Conservation (phyloP, 2,113 vertebrate species). For the Eolophus roseicapilla region DNA sequence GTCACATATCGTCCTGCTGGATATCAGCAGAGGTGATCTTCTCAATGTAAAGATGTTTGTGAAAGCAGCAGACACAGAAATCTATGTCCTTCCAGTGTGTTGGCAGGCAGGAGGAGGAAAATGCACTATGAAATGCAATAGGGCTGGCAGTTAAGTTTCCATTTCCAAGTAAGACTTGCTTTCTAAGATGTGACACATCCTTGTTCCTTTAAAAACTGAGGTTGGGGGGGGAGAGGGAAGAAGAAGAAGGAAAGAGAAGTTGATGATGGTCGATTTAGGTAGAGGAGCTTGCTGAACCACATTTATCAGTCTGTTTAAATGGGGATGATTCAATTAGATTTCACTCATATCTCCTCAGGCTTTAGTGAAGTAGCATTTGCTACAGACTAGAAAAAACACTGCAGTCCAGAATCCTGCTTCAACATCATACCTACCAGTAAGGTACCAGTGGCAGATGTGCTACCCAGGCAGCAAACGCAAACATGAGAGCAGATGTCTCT, state of each 20-base stretch:
- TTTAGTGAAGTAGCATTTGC: neutral
- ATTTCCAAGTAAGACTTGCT: slow-evolving; percentile 17
- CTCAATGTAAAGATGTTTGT: neutral
- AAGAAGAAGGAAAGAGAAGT: neutral
- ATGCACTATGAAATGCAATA: neutral
- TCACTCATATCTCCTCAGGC: neutral
- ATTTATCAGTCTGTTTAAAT: slow-evolving; percentile 1
- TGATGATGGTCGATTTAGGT: neutral
- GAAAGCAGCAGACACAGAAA: neutral
- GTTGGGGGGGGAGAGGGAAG: neutral
- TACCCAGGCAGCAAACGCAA: neutral
- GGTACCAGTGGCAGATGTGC: neutral
- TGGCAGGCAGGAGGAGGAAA: neutral
- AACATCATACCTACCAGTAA: rapidly evolving
- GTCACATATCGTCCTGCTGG: neutral
- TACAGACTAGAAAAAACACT: neutral
- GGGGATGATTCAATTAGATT: neutral
- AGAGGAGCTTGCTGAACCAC: neutral
- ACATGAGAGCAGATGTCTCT: neutral
- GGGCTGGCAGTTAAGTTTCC: neutral
- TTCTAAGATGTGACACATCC: neutral
- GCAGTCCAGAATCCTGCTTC: neutral
- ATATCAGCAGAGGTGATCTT: neutral
- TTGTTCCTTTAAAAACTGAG: neutral
- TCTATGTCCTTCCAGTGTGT: neutral